Evolutionary conservation across 2,113 vertebrate genomes (phyloP).

Genomic region (Probosciger aterrimus): DNA sequence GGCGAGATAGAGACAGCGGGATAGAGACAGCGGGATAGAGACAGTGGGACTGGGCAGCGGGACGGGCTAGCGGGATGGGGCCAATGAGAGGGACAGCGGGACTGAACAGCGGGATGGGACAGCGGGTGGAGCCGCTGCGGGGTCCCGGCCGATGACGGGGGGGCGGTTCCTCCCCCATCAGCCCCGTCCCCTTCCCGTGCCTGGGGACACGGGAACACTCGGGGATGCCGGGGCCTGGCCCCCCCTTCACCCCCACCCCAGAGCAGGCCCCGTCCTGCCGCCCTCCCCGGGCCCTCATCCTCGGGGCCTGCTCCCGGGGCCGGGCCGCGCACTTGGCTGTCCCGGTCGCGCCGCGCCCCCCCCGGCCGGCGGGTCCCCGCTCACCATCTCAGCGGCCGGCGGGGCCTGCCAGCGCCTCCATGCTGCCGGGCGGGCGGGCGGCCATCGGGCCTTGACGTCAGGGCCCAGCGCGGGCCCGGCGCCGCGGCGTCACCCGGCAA

Average conservation of each 20-base stretch:
- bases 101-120: background rate
- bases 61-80: no score
- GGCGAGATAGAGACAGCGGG: no score
- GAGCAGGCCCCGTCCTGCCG: background rate
- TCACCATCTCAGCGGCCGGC: constrained; percentile 89
- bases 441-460: constrained; percentile 61
- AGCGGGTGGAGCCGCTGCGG: background rate
- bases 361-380: background rate
- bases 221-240: background rate
- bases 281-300: background rate
- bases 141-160: background rate
- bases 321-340: background rate
- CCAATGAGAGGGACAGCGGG: background rate
- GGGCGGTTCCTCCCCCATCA: background rate
- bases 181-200: background rate
- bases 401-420: constrained; percentile 78
- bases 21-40: background rate
- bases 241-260: no score
- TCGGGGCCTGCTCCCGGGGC: background rate
- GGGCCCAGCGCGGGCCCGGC: constrained; percentile 34
- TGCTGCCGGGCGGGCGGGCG: constrained; percentile 66
- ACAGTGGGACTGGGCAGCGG: background rate
- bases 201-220: background rate
- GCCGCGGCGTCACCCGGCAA: constrained; percentile 49
- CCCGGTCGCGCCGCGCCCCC: no score